Percentiles rank a stretch among this genome's conserved stretches.
Evolutionary conservation across 2,888 invertebrate species (phyloP).

Genomic region (Ophion slaviceki): DNA sequence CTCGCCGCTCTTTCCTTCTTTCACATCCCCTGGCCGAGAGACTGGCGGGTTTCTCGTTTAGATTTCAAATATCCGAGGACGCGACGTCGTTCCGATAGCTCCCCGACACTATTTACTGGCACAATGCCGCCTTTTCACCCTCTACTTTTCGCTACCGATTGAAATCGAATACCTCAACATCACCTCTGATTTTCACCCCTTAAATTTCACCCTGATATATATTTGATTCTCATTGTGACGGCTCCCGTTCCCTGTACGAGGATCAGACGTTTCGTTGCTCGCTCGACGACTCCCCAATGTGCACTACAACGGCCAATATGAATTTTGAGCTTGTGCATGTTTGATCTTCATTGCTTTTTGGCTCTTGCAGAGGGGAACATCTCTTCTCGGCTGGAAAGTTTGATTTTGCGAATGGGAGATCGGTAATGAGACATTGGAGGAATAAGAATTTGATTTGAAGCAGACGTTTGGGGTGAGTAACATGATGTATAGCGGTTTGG

Average conservation of each 20-base stretch:
- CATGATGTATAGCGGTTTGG: no score
- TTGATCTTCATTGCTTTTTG: no score
- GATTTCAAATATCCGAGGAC: conserved; percentile 62
- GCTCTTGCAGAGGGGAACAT: no score
- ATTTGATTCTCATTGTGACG: conserved; percentile 33
- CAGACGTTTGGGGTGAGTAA: no score
- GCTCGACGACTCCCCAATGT: no score
- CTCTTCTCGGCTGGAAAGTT: no score
- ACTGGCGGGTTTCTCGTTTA: conserved; percentile 53
- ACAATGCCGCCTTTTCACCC: conserved; percentile 54
- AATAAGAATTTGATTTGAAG: no score
- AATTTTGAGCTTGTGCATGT: no score
- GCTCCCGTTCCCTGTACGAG: background rate
- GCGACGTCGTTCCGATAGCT: conserved; percentile 52
- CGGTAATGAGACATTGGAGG: no score
- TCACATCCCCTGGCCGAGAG: conserved; percentile 16
- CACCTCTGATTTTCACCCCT: conserved; percentile 32
- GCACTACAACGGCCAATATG: no score
- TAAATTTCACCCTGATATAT: conserved; percentile 31
- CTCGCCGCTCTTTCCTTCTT: conserved; percentile 10
- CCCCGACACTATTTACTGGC: conserved; percentile 52
- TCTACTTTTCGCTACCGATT: conserved; percentile 32
- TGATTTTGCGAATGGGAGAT: no score
- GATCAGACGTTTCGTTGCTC: background rate
- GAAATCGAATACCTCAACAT: conserved; percentile 49